Evolutionary conservation across 2,113 vertebrate genomes (phyloP).

Genomic region (Scomber colias): DNA sequence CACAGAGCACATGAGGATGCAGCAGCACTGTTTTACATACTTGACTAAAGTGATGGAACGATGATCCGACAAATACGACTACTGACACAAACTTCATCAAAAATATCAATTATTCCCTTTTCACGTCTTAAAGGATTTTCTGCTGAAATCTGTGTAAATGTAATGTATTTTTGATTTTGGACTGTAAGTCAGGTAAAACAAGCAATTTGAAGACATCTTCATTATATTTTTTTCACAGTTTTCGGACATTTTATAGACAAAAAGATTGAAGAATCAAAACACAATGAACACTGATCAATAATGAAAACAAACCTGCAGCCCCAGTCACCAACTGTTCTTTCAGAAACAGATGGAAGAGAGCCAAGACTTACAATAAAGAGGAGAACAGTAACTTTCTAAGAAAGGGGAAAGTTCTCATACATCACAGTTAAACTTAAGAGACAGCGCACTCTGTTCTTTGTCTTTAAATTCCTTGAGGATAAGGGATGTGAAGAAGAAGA

Average conservation of each 20-base stretch:
- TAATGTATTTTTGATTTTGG: background rate
- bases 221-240: background rate
- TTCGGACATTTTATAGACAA: background rate
- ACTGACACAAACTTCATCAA: background rate
- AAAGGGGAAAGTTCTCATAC: slow-evolving; percentile 8
- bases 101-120: background rate
- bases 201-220: background rate
- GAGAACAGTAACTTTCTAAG: slow-evolving; percentile 1
- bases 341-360: background rate
- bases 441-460: background rate
- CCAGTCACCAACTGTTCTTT: background rate
- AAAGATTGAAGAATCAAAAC: too few relatives aligned
- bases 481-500: slow-evolving; percentile 14
- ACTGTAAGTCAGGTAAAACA: background rate
- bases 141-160: background rate
- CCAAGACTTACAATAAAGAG: background rate
- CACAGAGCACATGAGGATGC: background rate
- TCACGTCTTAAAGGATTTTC: background rate
- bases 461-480: slow-evolving; percentile 19
- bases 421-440: slow-evolving; percentile 17
- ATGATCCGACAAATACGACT: background rate
- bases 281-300: too few relatives aligned
- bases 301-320: too few relatives aligned
- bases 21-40: background rate
- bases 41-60: background rate